Evolutionary conservation across 2,113 vertebrate species (phyloP).

Genomic region (Cephalopterus ornatus): DNA sequence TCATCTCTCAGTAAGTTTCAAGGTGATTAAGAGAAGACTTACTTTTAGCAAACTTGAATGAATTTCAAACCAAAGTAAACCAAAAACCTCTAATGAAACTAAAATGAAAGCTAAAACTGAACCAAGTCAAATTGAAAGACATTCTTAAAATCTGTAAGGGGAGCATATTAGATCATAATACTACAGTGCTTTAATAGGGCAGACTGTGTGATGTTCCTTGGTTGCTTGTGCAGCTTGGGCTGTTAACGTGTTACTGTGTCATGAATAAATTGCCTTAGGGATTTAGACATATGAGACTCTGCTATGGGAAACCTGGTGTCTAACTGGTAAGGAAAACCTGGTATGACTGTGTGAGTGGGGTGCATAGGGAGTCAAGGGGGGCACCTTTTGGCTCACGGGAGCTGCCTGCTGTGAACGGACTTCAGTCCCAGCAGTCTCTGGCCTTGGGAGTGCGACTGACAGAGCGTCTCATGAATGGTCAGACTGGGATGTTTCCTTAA

Average conservation of each 20-base stretch:
- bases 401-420: background rate
- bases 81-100: background rate
- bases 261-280: background rate
- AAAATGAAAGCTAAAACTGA: background rate
- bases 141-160: background rate
- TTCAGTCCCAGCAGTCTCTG: background rate
- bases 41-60: background rate
- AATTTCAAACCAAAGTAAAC: background rate
- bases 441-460: background rate
- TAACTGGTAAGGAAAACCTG: fast-evolving
- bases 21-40: background rate
- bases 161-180: fast-evolving
- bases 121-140: background rate
- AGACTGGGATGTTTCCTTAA: background rate
- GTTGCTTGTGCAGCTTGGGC: fast-evolving
- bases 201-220: background rate
- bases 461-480: fast-evolving
- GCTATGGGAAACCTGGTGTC: background rate
- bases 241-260: background rate
- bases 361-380: background rate
- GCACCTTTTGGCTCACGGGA: fast-evolving
- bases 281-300: background rate
- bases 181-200: background rate
- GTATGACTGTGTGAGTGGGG: background rate
- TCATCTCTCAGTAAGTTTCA: background rate